Conservation (phyloP, 2,113 vertebrate species). For the Tichodroma muraria region DNA sequence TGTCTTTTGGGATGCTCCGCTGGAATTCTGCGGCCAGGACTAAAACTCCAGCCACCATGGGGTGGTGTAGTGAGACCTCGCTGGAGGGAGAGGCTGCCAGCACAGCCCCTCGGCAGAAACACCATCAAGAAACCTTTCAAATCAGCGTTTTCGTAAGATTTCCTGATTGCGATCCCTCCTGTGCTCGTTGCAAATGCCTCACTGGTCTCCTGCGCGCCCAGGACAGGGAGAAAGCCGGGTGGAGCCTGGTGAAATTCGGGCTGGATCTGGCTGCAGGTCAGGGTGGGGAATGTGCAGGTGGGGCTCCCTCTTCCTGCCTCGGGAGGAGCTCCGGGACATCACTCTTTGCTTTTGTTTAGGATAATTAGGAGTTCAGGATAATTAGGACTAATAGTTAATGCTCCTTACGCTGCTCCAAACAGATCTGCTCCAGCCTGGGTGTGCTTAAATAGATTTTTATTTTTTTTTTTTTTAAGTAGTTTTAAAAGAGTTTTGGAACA, state of each 20-base stretch:
- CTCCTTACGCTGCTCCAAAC: background rate
- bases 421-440: background rate
- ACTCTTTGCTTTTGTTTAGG: background rate
- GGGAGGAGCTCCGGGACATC: background rate
- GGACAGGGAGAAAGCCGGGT: background rate
- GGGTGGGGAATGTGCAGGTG: background rate
- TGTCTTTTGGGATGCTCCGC: background rate
- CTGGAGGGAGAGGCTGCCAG: background rate
- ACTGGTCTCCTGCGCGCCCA: rapidly evolving
- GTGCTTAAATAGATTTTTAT: background rate
- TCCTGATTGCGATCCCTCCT: background rate
- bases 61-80: background rate
- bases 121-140: rapidly evolving
- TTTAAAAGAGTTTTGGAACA: background rate
- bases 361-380: background rate
- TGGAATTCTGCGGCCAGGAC: background rate
- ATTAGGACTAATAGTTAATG: background rate
- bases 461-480: background rate
- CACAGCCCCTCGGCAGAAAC: background rate
- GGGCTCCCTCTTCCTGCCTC: background rate
- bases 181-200: rapidly evolving
- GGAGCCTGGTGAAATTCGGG: background rate
- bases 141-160: background rate
- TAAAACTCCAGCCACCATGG: background rate
- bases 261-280: background rate